Base-by-base conservation (phyloP, 2,113 vertebrate genomes). In the Dendropsophus ebraccatus region DNA sequence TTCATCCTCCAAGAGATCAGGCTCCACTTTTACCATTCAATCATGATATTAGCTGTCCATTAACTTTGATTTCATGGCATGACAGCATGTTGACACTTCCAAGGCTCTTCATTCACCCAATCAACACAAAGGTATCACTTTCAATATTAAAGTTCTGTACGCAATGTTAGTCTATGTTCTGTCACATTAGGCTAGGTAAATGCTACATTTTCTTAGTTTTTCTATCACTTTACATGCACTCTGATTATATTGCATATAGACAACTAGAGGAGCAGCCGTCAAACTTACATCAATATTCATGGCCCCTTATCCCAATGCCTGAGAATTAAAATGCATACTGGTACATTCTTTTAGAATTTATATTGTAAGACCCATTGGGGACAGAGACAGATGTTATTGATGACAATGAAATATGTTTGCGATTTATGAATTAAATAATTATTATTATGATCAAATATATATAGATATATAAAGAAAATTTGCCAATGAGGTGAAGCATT, bases 21-120 rank as follows among this genome's bases (percentile, higher is more conserved):
- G 82, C 91, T 93, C 89, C 91, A 92, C 92, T 95, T 95, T 95
- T 94, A 94, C 94, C 92, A 87, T 96, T 97, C 96, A 96, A 88
- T 98, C 95, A 94, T 94, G 93, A 94, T 95, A 96, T 96, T 96
- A 96, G 93, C 92, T 96, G 94, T 96, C 96, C 92, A 95, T 97
- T 96, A 96, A 93, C 91, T 94, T 92, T 89, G 92, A 94, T 89
- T 92, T 91, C 88, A 89, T 62, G 82, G 88, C 91, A 92, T 92
- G 91, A 94, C 84, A 91, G 92, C 90, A 91, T 92, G 91, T 94
- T 92, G 88, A 88, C 89, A 90, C 88, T 87, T 90, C 85, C 87
- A 83, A 92, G 84, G 58, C 88, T 88, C 88, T 87, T 88, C 89
- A 89, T 88, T 92, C 90, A 92, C 88, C 81, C 92, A 92, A 87